Evolutionary conservation across 2,113 vertebrate genomes (phyloP).

Genomic region (Spilogale gracilis): DNA sequence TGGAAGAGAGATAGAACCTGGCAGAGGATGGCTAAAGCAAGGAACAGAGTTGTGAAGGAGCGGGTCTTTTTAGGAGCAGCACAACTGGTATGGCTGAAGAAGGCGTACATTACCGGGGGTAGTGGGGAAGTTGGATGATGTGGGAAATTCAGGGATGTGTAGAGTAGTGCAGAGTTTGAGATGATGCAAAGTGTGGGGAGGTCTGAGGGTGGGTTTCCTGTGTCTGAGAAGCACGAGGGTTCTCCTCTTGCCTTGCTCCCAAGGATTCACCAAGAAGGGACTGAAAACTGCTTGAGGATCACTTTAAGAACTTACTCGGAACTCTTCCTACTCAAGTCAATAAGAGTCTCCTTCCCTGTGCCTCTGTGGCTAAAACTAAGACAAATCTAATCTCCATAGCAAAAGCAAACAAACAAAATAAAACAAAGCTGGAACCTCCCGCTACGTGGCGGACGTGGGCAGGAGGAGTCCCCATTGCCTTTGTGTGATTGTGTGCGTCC

Average conservation of each 20-base stretch:
- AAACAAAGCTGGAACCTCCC: not conserved
- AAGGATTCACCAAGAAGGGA: not conserved
- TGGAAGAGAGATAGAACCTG: not conserved
- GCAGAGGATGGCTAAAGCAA: not conserved
- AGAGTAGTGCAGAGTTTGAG: not conserved
- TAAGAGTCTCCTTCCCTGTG: not conserved
- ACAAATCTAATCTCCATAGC: not conserved
- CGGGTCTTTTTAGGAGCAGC: not conserved
- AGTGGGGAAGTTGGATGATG: not conserved
- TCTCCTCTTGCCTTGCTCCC: not conserved
- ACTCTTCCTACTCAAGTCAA: not conserved
- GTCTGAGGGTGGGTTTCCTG: too few species aligned
- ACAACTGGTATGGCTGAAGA: not conserved
- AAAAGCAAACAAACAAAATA: not conserved
- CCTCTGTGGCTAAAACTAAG: not conserved
- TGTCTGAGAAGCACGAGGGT: not conserved
- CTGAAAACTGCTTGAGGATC: not conserved
- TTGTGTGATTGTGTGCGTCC: not conserved
- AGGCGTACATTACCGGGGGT: not conserved
- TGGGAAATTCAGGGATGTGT: not conserved
- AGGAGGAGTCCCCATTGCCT: not conserved
- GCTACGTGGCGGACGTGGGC: not conserved
- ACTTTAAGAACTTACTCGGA: not conserved
- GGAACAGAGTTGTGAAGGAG: not conserved
- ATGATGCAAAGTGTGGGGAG: not conserved